Conservation (phyloP, 2,113 vertebrate species). For the Anolis carolinensis region DNA sequence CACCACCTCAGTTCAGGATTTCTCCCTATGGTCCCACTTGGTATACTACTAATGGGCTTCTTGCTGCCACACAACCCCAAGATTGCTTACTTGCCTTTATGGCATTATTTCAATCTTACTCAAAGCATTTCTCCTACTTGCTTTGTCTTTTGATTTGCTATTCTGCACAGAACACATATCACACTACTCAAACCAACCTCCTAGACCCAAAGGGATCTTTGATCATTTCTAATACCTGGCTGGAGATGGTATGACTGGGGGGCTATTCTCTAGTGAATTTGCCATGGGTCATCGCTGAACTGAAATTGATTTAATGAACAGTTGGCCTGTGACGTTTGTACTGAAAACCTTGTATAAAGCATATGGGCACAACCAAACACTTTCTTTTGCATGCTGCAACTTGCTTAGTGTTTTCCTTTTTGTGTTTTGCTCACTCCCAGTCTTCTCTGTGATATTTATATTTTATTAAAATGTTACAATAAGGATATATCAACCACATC, state of each 20-base stretch:
- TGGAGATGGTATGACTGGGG: background rate
- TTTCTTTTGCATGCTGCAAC: background rate
- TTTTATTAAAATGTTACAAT: no score
- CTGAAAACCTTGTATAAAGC: background rate
- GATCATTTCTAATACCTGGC: background rate
- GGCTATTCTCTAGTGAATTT: background rate
- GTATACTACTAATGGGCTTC: background rate
- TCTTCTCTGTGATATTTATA: background rate
- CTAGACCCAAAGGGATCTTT: background rate
- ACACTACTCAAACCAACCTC: background rate
- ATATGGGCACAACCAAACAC: background rate
- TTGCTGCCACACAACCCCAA: background rate
- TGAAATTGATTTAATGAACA: conserved; percentile 22
- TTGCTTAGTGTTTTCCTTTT: background rate
- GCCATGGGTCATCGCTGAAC: background rate
- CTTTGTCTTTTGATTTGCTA: conserved; percentile 2
- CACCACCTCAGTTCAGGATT: no score
- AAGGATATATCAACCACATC: no score
- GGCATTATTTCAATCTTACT: background rate
- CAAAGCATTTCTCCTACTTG: background rate
- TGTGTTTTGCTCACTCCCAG: background rate
- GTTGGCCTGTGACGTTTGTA: background rate
- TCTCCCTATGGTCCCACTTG: background rate
- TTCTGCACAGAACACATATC: background rate
- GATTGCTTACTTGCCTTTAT: background rate